These are phyloP conservation scores for Sycobia sp. DNA, from an alignment of 1,140 invertebrate genomes.

Conservation along the genomic window DNA sequence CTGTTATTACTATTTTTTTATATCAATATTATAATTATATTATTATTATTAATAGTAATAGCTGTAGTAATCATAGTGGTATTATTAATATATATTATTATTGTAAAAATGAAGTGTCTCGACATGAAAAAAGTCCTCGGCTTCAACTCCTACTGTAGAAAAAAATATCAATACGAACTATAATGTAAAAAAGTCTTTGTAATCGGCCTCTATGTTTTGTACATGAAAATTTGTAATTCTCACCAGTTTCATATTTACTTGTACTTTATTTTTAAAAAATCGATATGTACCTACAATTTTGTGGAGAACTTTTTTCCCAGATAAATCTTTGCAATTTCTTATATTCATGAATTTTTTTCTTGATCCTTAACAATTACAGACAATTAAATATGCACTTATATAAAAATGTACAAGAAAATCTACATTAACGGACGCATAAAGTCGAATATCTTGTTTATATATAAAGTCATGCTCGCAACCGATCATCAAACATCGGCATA, in stretches of 20 bases:
- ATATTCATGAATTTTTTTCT: slow-evolving; percentile 1
- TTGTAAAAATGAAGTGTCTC: slow-evolving; percentile 16
- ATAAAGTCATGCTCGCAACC: slow-evolving; percentile 17
- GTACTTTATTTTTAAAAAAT: slow-evolving; percentile 10
- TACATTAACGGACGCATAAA: slow-evolving; percentile 57
- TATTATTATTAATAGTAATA: background rate
- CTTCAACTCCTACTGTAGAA: background rate
- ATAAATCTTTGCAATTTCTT: background rate
- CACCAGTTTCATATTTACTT: slow-evolving; percentile 5
- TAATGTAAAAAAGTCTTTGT: background rate
- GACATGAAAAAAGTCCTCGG: background rate
- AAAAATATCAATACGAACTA: background rate
- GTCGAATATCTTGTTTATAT: slow-evolving; percentile 46
- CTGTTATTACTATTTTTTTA: background rate
- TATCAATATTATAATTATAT: background rate
- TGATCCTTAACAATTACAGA: slow-evolving; percentile 37
- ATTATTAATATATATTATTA: background rate
- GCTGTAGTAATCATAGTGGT: background rate
- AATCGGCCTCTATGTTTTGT: background rate
- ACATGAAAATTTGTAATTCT: slow-evolving; percentile 3
- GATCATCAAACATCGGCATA: background rate
- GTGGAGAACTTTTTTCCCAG: background rate
- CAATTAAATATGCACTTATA: slow-evolving; percentile 56
- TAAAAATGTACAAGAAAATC: slow-evolving; percentile 62
- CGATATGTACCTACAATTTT: slow-evolving; percentile 9